Evolutionary conservation across 2,797 vertebrate species (phyloP), one percentile per base, ranked within the genome.

Genomic region (Avahi laniger): DNA sequence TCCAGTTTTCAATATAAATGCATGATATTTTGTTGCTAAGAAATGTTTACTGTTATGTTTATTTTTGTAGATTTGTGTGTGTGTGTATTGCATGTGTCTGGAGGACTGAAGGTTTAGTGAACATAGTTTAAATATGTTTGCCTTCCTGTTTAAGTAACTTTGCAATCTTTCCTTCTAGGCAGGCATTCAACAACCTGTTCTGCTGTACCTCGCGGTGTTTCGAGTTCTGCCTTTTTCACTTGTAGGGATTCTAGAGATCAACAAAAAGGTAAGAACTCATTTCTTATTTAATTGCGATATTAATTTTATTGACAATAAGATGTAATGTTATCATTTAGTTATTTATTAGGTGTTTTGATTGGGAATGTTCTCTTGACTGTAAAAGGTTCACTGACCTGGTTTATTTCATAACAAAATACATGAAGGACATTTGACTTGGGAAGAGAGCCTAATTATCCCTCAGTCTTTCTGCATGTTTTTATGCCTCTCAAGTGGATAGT

Each of bases 201-300:
- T 99, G 89, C 98, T 99, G 98, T 98, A 99, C 97, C 97, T 99
- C 88, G 99, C 99, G 43, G 98, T 99, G 63, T 99, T 99, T 97
- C 98, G 97, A 85, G 99, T 99, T 93, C 99, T 99, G 93, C 99
- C 99, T 63, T 98, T 99, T 96, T 98, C 99, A 86, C 98, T 99
- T 97, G 98, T 99, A 94, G 99, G 99, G 86, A 98, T 99, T 98
- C 97, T 99, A 94, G 99, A 99, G 98, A 99, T 99, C 97, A 99
- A 98, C 97, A 99, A 99, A 99, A 99, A 98, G 95, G 99, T 99
- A 98, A 92, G 96, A 72, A 92, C 82, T 95, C 63, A 78, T 95
- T 97, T 89, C 50, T 96, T 8, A 96, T 4, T 95, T 97, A 94
- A 94, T 41, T 5, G 0, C 81, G 73, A 43, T 93, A 48, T 96